phyloP scores from a whole-genome alignment of 1,140 invertebrate genomes.

The Drosophila novamexicana region DNA sequence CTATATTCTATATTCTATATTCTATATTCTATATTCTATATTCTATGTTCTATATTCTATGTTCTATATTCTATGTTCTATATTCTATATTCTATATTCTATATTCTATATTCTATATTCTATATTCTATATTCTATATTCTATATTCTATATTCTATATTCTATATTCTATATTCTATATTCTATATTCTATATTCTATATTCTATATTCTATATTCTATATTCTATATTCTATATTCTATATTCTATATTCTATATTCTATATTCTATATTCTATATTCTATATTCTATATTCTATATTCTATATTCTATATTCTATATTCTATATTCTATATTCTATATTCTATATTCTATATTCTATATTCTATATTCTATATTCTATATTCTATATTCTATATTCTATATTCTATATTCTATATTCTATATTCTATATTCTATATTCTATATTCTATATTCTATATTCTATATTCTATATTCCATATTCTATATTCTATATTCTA shows the following conservation, averaged over 20 bases:
- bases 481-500: background rate
- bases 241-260: slow-evolving; percentile 1
- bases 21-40: too few relatives aligned
- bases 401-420: slow-evolving; percentile 5
- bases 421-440: slow-evolving; percentile 3
- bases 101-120: background rate
- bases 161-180: slow-evolving; percentile 1
- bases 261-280: background rate
- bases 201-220: slow-evolving; percentile 3
- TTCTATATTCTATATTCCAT: background rate
- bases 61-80: background rate
- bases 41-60: background rate
- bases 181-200: background rate
- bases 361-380: background rate
- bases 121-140: background rate
- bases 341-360: background rate
- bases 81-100: background rate
- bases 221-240: slow-evolving; percentile 3
- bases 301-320: too few relatives aligned
- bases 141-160: background rate
- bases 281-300: background rate
- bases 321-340: background rate
- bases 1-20: too few relatives aligned
- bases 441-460: background rate
- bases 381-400: slow-evolving; percentile 1